A percentile compares a stretch with the other conserved stretches of the same genome.
phyloP scores from a whole-genome alignment of 1,140 invertebrate genomes.

The Trinorchestia longiramus region DNA sequence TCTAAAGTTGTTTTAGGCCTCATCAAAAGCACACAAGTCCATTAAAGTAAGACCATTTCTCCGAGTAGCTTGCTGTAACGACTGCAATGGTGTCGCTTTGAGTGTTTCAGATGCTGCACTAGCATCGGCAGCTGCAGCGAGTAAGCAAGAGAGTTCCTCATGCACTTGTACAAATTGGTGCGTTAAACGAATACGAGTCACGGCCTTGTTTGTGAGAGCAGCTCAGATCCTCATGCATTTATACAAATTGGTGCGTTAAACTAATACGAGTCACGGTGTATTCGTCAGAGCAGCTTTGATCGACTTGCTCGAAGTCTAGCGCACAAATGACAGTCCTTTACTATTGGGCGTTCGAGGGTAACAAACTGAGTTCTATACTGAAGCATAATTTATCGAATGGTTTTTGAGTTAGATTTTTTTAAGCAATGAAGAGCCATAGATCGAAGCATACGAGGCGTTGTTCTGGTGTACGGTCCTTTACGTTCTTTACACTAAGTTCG shows the following conservation, averaged over 20 bases:
- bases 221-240: neutral
- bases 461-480: too few relatives aligned
- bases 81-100: neutral
- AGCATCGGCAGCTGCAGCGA: neutral
- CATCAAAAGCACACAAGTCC: neutral
- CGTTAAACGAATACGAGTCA: neutral
- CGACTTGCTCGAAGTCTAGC: too few relatives aligned
- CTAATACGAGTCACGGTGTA: neutral
- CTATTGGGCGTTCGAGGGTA: too few relatives aligned
- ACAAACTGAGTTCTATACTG: too few relatives aligned
- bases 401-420: too few relatives aligned
- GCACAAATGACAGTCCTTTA: too few relatives aligned
- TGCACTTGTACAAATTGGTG: neutral
- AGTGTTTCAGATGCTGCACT: neutral
- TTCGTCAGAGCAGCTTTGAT: too few relatives aligned
- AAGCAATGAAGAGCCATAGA: too few relatives aligned
- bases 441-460: too few relatives aligned
- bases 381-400: too few relatives aligned
- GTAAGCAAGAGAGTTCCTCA: neutral
- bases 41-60: conserved; percentile 28
- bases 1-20: neutral
- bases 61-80: neutral
- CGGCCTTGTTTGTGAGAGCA: too few relatives aligned
- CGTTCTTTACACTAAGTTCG: too few relatives aligned
- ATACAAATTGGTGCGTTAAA: neutral